Base-by-base conservation (phyloP, 2,888 invertebrate species). In the Polyommatus icarus region DNA sequence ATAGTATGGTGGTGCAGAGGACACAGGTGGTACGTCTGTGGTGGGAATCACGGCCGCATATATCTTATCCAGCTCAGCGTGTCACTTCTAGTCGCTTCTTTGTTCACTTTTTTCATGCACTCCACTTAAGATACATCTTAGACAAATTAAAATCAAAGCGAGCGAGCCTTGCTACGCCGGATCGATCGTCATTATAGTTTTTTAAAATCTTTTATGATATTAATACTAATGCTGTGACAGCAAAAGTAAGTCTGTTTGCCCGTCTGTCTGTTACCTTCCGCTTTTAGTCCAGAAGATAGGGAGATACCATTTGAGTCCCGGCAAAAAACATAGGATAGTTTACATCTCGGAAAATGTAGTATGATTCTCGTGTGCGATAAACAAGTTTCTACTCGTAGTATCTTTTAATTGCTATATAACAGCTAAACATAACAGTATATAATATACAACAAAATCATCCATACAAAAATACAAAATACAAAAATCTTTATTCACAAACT, bases 31-130 rank as follows among this genome's bases (percentile, higher is more conserved):
- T 83, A 79, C 86, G 85, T 86, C 87, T 80, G 81, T 77, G 88
- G 87, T 84, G 89, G 92, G 91, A 92, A 91, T 92, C 92, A 91
- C 89, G 90, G 88, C 86, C 89, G 88, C 90, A 92, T 93, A 90
- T 86, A 90, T 93, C 93, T 90, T 88, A 83, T 83, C 87, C 46
- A 57, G 88, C 87, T 88, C 87, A 86, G 85, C 84, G 83, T 88
- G 89, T 90, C 91, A 88, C 84, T 85, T 81, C 84, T 85, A 85
- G 86, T 87, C 88, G 85, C 83, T 87, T 85, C 85, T 89, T 89
- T 90, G 79, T 80, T 77, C 82, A 80, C 79, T 80, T 82, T 79
- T 81, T 81, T 83, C 81, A 82, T 82, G 79, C 80, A 81, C 82
- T 82, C 80, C 79, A 81, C 81, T 81, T 76, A 78, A 18, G 24